These are phyloP conservation scores for Acromyrmex heyeri DNA, from an alignment of 1,140 invertebrate species.

Conservation along the genomic window DNA sequence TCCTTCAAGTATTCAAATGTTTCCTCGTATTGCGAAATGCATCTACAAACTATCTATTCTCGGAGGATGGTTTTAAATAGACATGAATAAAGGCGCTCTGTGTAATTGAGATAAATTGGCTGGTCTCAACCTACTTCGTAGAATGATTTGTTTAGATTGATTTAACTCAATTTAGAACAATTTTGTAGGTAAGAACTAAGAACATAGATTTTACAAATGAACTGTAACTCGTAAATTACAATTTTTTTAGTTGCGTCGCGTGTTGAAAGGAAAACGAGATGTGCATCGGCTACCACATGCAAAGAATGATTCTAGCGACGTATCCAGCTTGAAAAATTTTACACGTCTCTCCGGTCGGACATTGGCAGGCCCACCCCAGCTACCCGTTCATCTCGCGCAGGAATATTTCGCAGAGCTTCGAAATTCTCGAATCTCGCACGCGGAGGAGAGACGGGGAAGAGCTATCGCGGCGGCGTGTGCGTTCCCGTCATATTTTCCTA, in stretches of 20 bases:
- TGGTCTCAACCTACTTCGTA: background rate
- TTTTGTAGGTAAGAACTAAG: background rate
- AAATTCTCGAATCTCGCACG: constrained; percentile 56
- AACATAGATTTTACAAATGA: background rate
- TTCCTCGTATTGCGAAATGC: background rate
- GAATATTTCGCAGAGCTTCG: constrained; percentile 40
- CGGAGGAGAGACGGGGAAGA: background rate
- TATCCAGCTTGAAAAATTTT: constrained; percentile 14
- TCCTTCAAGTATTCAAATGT: background rate
- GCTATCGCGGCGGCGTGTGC: constrained; percentile 28
- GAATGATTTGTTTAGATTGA: background rate
- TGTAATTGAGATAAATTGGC: constrained; percentile 3
- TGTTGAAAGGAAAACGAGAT: background rate
- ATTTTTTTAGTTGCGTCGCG: background rate
- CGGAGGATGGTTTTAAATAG: background rate
- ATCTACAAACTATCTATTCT: background rate
- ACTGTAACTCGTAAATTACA: background rate
- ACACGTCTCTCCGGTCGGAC: background rate
- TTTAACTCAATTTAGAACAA: background rate
- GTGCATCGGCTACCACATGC: background rate
- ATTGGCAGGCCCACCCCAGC: background rate
- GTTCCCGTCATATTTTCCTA: constrained; percentile 62
- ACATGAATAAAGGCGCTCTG: background rate
- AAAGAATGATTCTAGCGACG: background rate
- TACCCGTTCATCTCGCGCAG: constrained; percentile 2